Base-by-base conservation (phyloP, 2,113 vertebrate species). In the Engystomops pustulosus region DNA sequence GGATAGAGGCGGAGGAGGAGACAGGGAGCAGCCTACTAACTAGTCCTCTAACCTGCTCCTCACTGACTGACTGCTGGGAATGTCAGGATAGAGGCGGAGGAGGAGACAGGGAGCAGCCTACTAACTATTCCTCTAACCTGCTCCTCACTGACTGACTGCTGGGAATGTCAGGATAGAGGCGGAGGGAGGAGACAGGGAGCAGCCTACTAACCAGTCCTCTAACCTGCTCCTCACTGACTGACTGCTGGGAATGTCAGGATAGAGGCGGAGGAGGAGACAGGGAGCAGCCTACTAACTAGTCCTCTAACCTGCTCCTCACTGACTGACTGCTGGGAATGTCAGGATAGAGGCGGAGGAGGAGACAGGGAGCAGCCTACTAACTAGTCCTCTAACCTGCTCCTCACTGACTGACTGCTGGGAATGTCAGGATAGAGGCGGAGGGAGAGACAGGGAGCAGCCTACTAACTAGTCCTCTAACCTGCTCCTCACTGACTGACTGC, bases 271-370 rank as follows among this genome's bases (percentile, higher is more conserved):
- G 18, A 53, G 49, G 18, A 53, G n/a, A 34, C 15, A 67, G 62
- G 30, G 62, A 67, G 30, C 12, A 67, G 30, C 27, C 30, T 67
- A 34, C 27, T 67, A 67, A 67, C 62, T 67, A 67, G 62, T 67
- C 62, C 62, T 67, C 62, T 67, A 8, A 32, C 27, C 3, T 8
- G 0, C 23, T 55, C 23, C n/a, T n/a, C n/a, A n/a, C 60, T 32
- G 10, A 65, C 25, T 32, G 27, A 27, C 60, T 14, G 58, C 0
- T n/a, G n/a, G n/a, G n/a, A 30, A 62, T 27, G 6, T 12, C 51
- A 27, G 55, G 53, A 30, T 18, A 58, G 3, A 58, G n/a, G n/a
- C n/a, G n/a, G n/a, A n/a, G n/a, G n/a, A n/a, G n/a, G 18, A 23
- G 53, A 41, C 38, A 41, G 38, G 38, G 38, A 8, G 38, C 38